Conservation (phyloP, 2,797 vertebrate genomes). For the Pangasius krempfi region DNA sequence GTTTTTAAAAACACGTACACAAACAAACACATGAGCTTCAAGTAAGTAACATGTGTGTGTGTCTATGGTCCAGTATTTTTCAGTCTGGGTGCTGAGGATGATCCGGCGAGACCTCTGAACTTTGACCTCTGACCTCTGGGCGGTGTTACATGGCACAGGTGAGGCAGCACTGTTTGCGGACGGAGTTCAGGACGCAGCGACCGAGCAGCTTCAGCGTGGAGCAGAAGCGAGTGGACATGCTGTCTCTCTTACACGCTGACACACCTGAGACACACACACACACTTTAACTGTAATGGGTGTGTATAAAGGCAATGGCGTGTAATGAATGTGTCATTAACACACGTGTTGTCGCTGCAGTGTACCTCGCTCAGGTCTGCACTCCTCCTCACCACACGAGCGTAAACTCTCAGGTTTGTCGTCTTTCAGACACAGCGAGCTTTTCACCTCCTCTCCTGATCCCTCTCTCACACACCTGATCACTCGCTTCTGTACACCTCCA, state of each 20-base stretch:
- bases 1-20: background rate
- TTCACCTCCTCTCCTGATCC: conserved; percentile 65
- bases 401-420: conserved; percentile 68
- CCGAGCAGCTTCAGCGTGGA: conserved; percentile 78
- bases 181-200: conserved; percentile 74
- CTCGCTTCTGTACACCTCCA: conserved; percentile 71
- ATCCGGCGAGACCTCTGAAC: conserved; percentile 4
- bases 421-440: conserved; percentile 68
- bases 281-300: background rate
- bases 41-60: background rate
- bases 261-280: conserved; percentile 24
- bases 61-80: background rate
- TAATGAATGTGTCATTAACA: background rate
- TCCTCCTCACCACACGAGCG: conserved; percentile 72
- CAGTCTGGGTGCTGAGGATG: background rate
- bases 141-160: conserved; percentile 67
- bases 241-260: conserved; percentile 74
- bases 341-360: background rate
- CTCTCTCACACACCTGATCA: conserved; percentile 67
- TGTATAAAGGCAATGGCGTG: background rate
- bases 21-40: background rate
- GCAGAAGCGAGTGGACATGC: conserved; percentile 78
- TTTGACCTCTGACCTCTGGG: conserved; percentile 5
- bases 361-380: conserved; percentile 71
- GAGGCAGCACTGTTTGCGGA: conserved; percentile 78